These are phyloP conservation scores for Pheosia tremula DNA, from an alignment of 2,888 invertebrate genomes.

Conservation along the genomic window DNA sequence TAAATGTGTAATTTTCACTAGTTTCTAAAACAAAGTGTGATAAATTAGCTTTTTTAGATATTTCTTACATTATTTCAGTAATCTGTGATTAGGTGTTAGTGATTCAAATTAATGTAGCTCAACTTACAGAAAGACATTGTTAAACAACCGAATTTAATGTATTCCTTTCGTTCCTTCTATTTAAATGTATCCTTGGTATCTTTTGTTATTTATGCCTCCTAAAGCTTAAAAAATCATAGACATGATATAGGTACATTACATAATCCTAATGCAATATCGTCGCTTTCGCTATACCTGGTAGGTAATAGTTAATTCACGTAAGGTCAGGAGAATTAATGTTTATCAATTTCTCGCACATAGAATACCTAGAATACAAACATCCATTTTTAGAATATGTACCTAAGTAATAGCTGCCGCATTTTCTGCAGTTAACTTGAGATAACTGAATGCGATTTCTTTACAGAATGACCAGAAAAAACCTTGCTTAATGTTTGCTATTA, in stretches of 20 bases:
- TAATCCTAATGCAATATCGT: neutral
- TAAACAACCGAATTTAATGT: constrained; percentile 27
- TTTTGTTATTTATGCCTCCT: neutral
- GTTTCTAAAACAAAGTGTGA: constrained; percentile 55
- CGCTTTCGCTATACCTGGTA: too few species aligned
- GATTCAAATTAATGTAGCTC: constrained; percentile 41
- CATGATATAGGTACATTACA: neutral
- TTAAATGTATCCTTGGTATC: constrained; percentile 5
- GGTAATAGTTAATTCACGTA: neutral
- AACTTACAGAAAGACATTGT: constrained; percentile 54
- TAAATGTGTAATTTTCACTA: constrained; percentile 32
- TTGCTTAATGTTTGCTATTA: too few species aligned
- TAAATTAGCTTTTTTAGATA: constrained; percentile 53
- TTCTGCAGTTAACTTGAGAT: neutral
- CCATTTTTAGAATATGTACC: neutral
- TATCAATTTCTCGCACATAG: neutral
- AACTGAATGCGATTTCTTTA: too few species aligned
- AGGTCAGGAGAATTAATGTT: neutral
- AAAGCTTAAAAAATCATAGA: neutral
- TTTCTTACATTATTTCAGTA: constrained; percentile 32
- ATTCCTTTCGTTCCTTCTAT: constrained; percentile 40
- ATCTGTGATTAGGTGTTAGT: constrained; percentile 35
- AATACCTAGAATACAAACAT: neutral
- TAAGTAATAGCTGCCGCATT: neutral
- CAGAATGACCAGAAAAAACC: neutral